phyloP scores from a whole-genome alignment of 2,797 vertebrate species.

The Tympanoctomys barrerae region DNA sequence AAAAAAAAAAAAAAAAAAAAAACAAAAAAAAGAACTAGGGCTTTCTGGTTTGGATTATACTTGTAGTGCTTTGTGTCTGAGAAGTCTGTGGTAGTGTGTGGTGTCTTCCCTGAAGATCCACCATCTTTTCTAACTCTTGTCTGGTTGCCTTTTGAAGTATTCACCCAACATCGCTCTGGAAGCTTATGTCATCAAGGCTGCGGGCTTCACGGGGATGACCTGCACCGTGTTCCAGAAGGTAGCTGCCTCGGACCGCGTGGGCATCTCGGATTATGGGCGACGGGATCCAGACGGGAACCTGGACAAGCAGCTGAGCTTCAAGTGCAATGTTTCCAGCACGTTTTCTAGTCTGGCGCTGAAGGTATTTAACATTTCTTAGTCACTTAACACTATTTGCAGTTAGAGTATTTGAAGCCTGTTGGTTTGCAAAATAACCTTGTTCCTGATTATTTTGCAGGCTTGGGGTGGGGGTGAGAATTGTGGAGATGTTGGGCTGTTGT shows the following conservation, averaged over 20 bases:
- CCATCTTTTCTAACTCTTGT: constrained; percentile 50
- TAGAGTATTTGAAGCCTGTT: neutral
- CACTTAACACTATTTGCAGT: neutral
- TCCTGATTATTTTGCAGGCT: neutral
- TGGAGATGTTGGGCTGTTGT: neutral
- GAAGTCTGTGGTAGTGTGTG: neutral
- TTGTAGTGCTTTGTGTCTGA: neutral
- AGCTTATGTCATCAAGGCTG: constrained; percentile 93
- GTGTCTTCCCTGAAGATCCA: neutral
- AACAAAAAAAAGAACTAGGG: too few species aligned
- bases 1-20: too few species aligned
- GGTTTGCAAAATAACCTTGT: neutral
- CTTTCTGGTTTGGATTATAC: neutral
- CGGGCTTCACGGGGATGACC: constrained; percentile 96
- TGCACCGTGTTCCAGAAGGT: constrained; percentile 97
- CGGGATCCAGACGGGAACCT: constrained; percentile 90
- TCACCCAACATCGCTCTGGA: constrained; percentile 98
- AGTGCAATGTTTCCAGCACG: constrained; percentile 96
- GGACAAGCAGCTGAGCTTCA: constrained; percentile 97
- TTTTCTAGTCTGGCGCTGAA: constrained; percentile 95
- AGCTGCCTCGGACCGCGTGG: constrained; percentile 90
- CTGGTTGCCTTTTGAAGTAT: constrained; percentile 89
- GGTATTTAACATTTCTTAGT: constrained; percentile 87
- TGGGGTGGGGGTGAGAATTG: fast-evolving
- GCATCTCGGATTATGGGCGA: constrained; percentile 89